Conservation (phyloP, 2,113 vertebrate genomes). For the Hiodon alosoides region DNA sequence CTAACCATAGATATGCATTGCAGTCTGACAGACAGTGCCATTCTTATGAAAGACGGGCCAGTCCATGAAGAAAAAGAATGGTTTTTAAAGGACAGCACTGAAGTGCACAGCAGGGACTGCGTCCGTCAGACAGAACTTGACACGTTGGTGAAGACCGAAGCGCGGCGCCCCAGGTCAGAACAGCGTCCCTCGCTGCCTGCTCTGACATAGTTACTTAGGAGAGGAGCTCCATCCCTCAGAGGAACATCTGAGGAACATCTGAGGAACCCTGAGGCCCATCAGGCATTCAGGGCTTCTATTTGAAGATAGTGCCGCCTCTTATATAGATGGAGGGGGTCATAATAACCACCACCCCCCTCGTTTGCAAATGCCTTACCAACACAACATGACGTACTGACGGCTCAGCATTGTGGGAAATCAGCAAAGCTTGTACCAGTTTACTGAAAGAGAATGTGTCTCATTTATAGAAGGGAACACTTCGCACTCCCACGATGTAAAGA, state of each 20-base stretch:
- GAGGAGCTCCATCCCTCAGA: background rate
- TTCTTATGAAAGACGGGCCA: background rate
- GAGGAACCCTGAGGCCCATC: background rate
- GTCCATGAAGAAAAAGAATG: too few species aligned
- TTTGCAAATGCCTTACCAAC: background rate
- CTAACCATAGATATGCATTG: background rate
- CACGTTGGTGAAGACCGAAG: constrained; percentile 3
- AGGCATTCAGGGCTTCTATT: background rate
- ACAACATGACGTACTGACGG: constrained; percentile 11
- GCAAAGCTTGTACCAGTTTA: background rate
- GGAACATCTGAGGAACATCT: background rate
- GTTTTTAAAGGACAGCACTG: too few species aligned
- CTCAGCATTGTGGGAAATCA: constrained; percentile 6
- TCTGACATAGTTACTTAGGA: constrained; percentile 9
- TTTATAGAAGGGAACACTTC: background rate
- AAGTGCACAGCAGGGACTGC: background rate
- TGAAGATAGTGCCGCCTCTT: background rate
- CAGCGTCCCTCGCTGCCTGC: background rate
- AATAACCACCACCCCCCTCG: background rate
- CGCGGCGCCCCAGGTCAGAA: constrained; percentile 12
- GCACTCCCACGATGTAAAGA: background rate
- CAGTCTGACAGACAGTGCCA: background rate
- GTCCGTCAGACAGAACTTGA: constrained; percentile 4
- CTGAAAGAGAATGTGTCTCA: background rate
- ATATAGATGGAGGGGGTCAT: constrained; percentile 1